phyloP scores from a whole-genome alignment of 2,888 invertebrate species.

The Mesorhabditis spiculigera region DNA sequence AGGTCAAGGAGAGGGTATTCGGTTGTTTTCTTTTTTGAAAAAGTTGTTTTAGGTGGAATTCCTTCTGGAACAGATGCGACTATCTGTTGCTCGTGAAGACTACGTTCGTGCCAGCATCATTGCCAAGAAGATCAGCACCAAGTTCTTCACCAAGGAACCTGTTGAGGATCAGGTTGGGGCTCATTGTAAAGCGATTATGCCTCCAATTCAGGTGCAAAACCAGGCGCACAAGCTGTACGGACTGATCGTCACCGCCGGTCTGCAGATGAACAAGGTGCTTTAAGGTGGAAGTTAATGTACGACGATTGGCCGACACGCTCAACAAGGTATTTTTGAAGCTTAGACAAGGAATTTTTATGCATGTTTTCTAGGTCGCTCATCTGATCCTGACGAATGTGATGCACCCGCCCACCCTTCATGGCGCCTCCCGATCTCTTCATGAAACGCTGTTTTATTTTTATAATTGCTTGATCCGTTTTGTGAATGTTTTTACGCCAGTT shows the following conservation, averaged over 20 bases:
- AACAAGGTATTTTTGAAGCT: slow-evolving; percentile 48
- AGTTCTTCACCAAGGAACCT: too few species aligned
- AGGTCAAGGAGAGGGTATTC: too few species aligned
- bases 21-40: too few species aligned
- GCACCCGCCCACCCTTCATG: slow-evolving; percentile 48
- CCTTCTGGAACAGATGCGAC: too few species aligned
- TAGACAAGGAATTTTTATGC: slow-evolving; percentile 9
- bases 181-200: not conserved
- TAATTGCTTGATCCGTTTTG: too few species aligned
- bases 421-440: too few species aligned
- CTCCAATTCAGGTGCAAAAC: slow-evolving; percentile 60
- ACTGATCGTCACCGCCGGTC: slow-evolving; percentile 90
- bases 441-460: too few species aligned
- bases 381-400: slow-evolving; percentile 58
- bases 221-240: slow-evolving; percentile 73
- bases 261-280: slow-evolving; percentile 76
- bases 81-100: too few species aligned
- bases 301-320: slow-evolving; percentile 53
- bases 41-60: too few species aligned
- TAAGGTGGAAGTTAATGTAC: slow-evolving; percentile 53
- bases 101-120: too few species aligned
- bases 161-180: slow-evolving; percentile 19
- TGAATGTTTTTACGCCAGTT: too few species aligned
- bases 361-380: slow-evolving; percentile 45
- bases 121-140: too few species aligned